Percentiles rank a stretch among this genome's conserved stretches.
Conservation (phyloP, 2,797 vertebrate genomes). For the Clarias pachynema region DNA sequence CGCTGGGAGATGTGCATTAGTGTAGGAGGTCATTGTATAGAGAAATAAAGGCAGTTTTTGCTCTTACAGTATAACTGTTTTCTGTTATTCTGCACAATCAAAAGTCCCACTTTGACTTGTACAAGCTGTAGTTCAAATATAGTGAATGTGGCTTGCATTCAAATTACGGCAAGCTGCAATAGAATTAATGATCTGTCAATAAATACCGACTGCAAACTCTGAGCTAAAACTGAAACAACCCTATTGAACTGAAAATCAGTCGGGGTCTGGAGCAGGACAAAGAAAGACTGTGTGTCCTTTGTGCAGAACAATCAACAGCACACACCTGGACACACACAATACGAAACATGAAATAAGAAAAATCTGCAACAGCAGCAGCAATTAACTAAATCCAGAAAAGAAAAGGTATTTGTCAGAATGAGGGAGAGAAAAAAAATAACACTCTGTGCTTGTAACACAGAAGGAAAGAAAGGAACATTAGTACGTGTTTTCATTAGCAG, state of each 20-base stretch:
- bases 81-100: too few species aligned
- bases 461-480: too few species aligned
- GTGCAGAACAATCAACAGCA: background rate
- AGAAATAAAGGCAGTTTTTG: too few species aligned
- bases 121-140: background rate
- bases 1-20: too few species aligned
- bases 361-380: background rate
- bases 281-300: background rate
- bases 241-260: background rate
- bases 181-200: background rate
- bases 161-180: background rate
- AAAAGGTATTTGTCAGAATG: background rate
- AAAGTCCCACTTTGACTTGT: too few species aligned
- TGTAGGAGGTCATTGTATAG: too few species aligned
- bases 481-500: background rate
- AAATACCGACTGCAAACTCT: background rate
- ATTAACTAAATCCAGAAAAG: background rate
- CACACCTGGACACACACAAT: slow-evolving; percentile 1
- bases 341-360: background rate
- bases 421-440: background rate
- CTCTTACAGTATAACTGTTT: too few species aligned
- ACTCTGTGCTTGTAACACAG: background rate
- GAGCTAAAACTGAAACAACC: background rate
- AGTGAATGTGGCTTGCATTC: background rate
- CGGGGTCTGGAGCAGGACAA: background rate